Base-by-base conservation (phyloP, 2,888 invertebrate genomes). In the Ischnura elegans region DNA sequence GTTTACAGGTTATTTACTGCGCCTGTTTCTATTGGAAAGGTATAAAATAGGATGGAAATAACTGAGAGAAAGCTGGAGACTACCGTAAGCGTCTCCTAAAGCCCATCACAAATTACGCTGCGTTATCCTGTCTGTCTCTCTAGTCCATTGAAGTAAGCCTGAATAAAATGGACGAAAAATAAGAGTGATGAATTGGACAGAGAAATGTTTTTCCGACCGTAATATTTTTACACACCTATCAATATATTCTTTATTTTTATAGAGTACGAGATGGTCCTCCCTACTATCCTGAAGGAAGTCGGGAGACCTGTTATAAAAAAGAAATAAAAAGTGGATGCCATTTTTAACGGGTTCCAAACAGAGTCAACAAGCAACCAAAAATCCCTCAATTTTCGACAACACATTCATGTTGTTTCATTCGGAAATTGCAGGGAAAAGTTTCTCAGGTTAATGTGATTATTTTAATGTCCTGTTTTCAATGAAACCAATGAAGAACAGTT, bases 331-430 rank as follows among this genome's bases (percentile, higher is more conserved):
- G n/a, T 61, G 10, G n/a, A 10, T 42, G 43, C 8, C 43, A 43
- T 42, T 61, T 42, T 90, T 90, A 61, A n/a, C 25, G 43, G 45
- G 43, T 43, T 29, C 43, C 55, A 55, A 55, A 25, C 42, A 42
- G 61, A 90, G 90, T 90, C 90, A 90, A 90, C 90, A 90, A 90
- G 55, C 66, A 66, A 90, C 61, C 90, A 61, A 90, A 90, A 66
- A 66, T 55, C 90, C 16, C n/a, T 36, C 43, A 13, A 90, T 61
- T 86, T 25, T 90, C 36, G 76, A 76, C 29, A 36, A 3, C 29
- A 3, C 29, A 25, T 51, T 61, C 76, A 51, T 51, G 76, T 76
- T 8, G 29, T 76, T 76, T 76, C 10, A 25, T n/a, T 76, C 13
- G 51, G 21, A 6, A 21, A n/a, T 61, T 8, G 25, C 36, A 8